These are phyloP conservation scores for Apamea crenata DNA, from an alignment of 2,888 invertebrate species.

Conservation along the genomic window DNA sequence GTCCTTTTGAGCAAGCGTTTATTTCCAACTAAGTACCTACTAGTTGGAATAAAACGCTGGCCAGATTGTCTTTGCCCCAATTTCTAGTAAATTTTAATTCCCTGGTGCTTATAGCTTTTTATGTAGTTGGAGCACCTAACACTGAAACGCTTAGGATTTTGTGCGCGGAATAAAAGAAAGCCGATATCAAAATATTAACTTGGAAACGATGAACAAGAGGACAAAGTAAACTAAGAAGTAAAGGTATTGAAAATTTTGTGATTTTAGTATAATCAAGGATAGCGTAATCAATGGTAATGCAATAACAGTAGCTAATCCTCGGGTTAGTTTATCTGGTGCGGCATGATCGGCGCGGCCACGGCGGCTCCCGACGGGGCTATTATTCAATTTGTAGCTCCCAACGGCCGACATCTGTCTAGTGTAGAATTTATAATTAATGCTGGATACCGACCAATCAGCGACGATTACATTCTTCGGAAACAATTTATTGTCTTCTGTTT, in stretches of 20 bases:
- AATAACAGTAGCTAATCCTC: conserved; percentile 11
- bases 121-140: neutral
- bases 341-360: too few relatives aligned
- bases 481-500: conserved; percentile 55
- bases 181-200: neutral
- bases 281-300: neutral
- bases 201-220: neutral
- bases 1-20: conserved; percentile 19
- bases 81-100: conserved; percentile 18
- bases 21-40: too few relatives aligned
- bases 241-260: too few relatives aligned
- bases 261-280: neutral
- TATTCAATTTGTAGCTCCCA: conserved; percentile 70
- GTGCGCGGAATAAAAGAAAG: neutral
- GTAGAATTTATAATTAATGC: conserved; percentile 64
- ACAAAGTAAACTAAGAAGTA: neutral
- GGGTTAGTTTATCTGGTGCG: conserved; percentile 13
- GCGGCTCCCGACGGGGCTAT: conserved; percentile 64
- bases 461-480: conserved; percentile 61
- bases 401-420: conserved; percentile 48
- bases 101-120: neutral
- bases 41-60: conserved; percentile 16
- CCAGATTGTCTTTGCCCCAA: conserved; percentile 16
- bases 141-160: conserved; percentile 12
- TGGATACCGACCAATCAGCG: conserved; percentile 56